These are phyloP conservation scores for Hoplodrina blanda DNA, from an alignment of 2,888 invertebrate genomes.

Conservation along the genomic window DNA sequence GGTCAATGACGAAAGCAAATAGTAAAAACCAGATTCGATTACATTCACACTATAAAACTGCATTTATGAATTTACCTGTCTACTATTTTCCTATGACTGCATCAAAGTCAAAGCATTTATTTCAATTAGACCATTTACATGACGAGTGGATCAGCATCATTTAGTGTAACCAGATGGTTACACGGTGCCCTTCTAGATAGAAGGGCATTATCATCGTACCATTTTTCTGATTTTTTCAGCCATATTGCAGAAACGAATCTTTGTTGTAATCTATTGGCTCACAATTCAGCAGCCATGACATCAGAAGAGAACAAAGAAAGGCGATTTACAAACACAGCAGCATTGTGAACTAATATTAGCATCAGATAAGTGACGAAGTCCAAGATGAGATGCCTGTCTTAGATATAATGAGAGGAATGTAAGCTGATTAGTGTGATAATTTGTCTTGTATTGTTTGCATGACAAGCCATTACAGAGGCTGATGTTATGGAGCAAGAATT, in stretches of 20 bases:
- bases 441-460: constrained; percentile 42
- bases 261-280: constrained; percentile 11
- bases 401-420: constrained; percentile 52
- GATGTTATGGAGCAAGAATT: constrained; percentile 22
- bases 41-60: constrained; percentile 2
- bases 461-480: not conserved
- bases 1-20: constrained; percentile 22
- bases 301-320: constrained; percentile 53
- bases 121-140: no score
- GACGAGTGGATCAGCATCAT: no score
- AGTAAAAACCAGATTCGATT: constrained; percentile 17
- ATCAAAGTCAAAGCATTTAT: not conserved
- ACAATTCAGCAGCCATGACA: constrained; percentile 48
- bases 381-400: constrained; percentile 29
- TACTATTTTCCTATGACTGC: constrained; percentile 2
- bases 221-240: not conserved
- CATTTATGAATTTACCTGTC: constrained; percentile 5
- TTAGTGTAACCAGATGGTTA: no score
- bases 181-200: no score
- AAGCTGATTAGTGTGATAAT: constrained; percentile 38
- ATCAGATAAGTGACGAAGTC: constrained; percentile 33
- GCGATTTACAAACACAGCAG: constrained; percentile 50
- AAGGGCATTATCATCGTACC: no score
- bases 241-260: not conserved
- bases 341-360: constrained; percentile 59